Evolutionary conservation across 2,113 vertebrate species (phyloP).

Genomic region (Aplodontia rufa): DNA sequence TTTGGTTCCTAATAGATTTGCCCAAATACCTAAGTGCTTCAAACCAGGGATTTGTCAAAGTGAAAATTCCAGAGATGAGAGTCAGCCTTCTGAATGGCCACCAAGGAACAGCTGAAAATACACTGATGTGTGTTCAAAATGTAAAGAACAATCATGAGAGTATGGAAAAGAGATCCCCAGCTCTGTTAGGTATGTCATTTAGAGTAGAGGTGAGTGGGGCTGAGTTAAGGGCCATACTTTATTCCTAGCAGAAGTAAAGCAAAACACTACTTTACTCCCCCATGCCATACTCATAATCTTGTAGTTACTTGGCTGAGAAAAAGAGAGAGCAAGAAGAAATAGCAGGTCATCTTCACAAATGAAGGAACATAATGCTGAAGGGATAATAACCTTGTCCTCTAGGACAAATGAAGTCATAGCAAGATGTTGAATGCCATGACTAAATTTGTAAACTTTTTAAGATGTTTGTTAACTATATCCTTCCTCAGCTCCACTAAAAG

Average conservation of each 20-base stretch:
- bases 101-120: neutral
- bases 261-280: neutral
- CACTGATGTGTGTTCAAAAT: neutral
- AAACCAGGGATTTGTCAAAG: constrained; percentile 3
- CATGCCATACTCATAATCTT: neutral
- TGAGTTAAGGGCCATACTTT: neutral
- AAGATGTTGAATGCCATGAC: neutral
- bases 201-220: neutral
- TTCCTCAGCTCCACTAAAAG: neutral
- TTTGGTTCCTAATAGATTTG: constrained; percentile 24
- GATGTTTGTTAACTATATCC: neutral
- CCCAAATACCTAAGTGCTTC: constrained; percentile 20
- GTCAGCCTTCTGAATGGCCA: constrained; percentile 5
- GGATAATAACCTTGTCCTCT: neutral
- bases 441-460: neutral
- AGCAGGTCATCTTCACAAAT: neutral
- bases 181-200: neutral
- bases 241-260: neutral
- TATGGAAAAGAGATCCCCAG: neutral
- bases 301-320: neutral
- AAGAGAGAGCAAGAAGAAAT: neutral
- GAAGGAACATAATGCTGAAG: neutral
- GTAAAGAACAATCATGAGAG: neutral
- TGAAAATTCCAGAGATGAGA: neutral
- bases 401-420: neutral